These are phyloP conservation scores for Orthonevra nobilis DNA, from an alignment of 2,888 invertebrate species.

Conservation along the genomic window DNA sequence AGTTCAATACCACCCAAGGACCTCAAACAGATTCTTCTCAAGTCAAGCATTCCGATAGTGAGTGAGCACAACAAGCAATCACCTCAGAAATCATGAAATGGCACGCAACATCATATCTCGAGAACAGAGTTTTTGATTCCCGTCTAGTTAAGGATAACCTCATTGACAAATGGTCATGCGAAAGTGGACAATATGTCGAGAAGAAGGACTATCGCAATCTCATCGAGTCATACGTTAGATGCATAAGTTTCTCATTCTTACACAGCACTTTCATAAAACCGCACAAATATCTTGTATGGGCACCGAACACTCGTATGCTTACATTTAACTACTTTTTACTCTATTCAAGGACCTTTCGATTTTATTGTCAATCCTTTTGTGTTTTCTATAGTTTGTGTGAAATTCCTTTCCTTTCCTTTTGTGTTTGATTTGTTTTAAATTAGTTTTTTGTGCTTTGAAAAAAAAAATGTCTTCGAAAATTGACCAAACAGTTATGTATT, in stretches of 20 bases:
- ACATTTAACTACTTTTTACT: no score
- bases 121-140: slow-evolving; percentile 79
- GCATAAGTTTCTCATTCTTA: slow-evolving; percentile 61
- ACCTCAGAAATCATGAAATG: slow-evolving; percentile 73
- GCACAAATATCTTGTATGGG: no score
- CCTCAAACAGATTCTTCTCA: slow-evolving; percentile 76
- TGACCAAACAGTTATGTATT: slow-evolving; percentile 77
- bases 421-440: slow-evolving; percentile 25
- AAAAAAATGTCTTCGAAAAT: slow-evolving; percentile 72
- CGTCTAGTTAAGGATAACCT: slow-evolving; percentile 79
- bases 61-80: slow-evolving; percentile 72
- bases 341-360: neutral
- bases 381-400: slow-evolving; percentile 15
- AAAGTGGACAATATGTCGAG: slow-evolving; percentile 76
- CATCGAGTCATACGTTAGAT: slow-evolving; percentile 79
- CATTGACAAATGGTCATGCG: slow-evolving; percentile 77
- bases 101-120: slow-evolving; percentile 77
- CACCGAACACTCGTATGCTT: no score
- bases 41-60: slow-evolving; percentile 79
- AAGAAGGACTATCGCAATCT: slow-evolving; percentile 79
- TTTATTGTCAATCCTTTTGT: slow-evolving; percentile 15
- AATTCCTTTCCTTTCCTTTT: slow-evolving; percentile 21
- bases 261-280: slow-evolving; percentile 27
- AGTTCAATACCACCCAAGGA: slow-evolving; percentile 74
- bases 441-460: no score